Evolutionary conservation across 2,888 invertebrate species (phyloP).

Genomic region (Aethes cnicana): DNA sequence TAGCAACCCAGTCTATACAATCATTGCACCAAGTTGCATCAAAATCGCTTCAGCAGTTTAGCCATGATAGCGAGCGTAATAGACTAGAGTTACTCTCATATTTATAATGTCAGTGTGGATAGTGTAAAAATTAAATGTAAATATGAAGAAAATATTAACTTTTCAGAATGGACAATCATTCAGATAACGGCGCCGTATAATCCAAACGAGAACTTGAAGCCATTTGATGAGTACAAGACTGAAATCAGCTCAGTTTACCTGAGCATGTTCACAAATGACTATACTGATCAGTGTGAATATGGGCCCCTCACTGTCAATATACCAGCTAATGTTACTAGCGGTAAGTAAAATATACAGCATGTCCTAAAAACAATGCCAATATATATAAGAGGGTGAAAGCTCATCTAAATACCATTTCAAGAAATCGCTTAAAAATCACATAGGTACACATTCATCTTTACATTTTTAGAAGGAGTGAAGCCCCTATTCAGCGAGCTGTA

Average conservation of each 20-base stretch:
- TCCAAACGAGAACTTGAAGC: slow-evolving; percentile 69
- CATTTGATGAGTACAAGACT: slow-evolving; percentile 52
- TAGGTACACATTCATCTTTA: background rate
- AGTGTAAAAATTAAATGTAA: too few species aligned
- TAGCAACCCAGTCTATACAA: too few species aligned
- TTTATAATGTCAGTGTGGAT: too few species aligned
- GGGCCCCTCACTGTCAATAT: slow-evolving; percentile 64
- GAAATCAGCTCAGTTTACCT: slow-evolving; percentile 64
- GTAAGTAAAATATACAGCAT: slow-evolving; percentile 44
- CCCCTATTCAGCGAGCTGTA: slow-evolving; percentile 71
- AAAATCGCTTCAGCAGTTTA: too few species aligned
- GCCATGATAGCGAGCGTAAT: too few species aligned
- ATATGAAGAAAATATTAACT: too few species aligned
- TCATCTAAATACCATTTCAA: too few species aligned
- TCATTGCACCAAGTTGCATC: too few species aligned
- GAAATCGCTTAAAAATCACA: too few species aligned
- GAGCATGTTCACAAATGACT: slow-evolving; percentile 65
- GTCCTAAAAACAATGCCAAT: too few species aligned
- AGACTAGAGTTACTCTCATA: too few species aligned
- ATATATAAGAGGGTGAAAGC: too few species aligned
- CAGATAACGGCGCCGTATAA: slow-evolving; percentile 81
- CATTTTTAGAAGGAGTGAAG: slow-evolving; percentile 65
- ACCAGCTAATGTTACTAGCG: slow-evolving; percentile 67
- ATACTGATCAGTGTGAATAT: slow-evolving; percentile 44
- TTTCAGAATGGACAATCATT: slow-evolving; percentile 84